Evolutionary conservation across 2,113 vertebrate genomes (phyloP), one percentile per base, ranked within the genome.

Genomic region (Pipra filicauda): DNA sequence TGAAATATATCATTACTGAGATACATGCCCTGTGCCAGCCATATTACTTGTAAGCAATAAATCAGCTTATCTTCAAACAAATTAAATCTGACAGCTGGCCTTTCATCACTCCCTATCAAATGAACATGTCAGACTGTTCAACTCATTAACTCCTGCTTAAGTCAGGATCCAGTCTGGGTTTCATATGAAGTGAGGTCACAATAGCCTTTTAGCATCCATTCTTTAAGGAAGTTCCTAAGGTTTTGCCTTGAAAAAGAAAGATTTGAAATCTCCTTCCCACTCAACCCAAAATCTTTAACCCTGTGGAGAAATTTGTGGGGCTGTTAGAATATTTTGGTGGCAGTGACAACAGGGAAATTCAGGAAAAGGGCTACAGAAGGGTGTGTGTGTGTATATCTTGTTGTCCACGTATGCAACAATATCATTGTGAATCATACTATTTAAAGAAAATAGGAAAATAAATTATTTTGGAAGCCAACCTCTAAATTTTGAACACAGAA

Each of bases 41-140:
- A 4, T 88, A 57, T 84, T 95, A 72, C 90, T 95, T 90, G 90
- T 96, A 94, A 96, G 83, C 90, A 94, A 88, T 95, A 97, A 95
- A 96, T 97, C 95, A 89, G 93, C 93, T 96, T 96, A 96, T 96
- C 95, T 95, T 96, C 52, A 92, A 70, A 65, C 73, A 96, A 96
- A 96, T 92, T 59, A 61, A 88, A 91, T 87, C 83, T 96, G 95
- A 95, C 95, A 92, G 92, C 70, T 95, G 86, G 75, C 88, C 83
- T 94, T 97, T 97, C 93, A 94, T 93, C 95, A 92, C 92, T 89
- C 85, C 85, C 88, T 95, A 87, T 94, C 90, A 96, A 90, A 72
- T 93, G 88, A 93, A 78, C 69, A 67, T 92, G 85, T 95, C 83
- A 94, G 90, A 89, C 76, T 88, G 79, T 94, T 96, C 85, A 90